Base-by-base conservation (phyloP, 2,113 vertebrate species). In the Emydocephalus ijimae region DNA sequence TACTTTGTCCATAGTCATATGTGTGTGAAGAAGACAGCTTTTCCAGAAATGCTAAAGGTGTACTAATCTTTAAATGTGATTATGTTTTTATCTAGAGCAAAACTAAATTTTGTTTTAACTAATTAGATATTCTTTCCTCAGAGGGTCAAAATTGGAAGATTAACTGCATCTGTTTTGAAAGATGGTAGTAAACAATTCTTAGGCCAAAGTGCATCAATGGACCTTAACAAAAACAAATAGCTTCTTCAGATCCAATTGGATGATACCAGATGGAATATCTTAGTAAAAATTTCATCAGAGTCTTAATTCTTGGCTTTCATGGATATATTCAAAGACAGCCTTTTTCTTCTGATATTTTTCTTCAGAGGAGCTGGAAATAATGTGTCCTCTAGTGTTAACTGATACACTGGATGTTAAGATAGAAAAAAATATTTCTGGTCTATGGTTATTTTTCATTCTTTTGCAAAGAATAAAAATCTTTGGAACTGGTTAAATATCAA, bases 61-160 rank as follows among this genome's bases (percentile, higher is more conserved):
- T 91, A 85, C 57, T 91, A 57, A 86, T 91, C 20, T 85, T 29
- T 26, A 43, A 85, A 85, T 57, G 5, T 43, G 23, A 91, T 91
- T 86, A 91, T n/a, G 43, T 85, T 89, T 93, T 59, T 59, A 50
- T 69, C 54, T 94, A 92, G 34, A 89, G 61, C 24, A 48, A 85
- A 92, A 56, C 29, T 21, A 1, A 89, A 2, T 85, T 89, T 56
- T 21, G 20, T 56, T 11, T 15, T 89, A 81, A 54, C 2, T 86
- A 91, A 88, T 69, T 50, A 24, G 15, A 59, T 56, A 85, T 56
- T 85, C 54, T 50, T 89, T 11, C 52, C 34, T 74, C 39, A 85
- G 26, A 12, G 29, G 52, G 18, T 74, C n/a, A 57, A 57, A 85
- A 85, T 45, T 29, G 48, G 52, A 54, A 29, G 54, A 89, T 34